phyloP scores from a whole-genome alignment of 2,113 vertebrate species.

The Canis aureus region DNA sequence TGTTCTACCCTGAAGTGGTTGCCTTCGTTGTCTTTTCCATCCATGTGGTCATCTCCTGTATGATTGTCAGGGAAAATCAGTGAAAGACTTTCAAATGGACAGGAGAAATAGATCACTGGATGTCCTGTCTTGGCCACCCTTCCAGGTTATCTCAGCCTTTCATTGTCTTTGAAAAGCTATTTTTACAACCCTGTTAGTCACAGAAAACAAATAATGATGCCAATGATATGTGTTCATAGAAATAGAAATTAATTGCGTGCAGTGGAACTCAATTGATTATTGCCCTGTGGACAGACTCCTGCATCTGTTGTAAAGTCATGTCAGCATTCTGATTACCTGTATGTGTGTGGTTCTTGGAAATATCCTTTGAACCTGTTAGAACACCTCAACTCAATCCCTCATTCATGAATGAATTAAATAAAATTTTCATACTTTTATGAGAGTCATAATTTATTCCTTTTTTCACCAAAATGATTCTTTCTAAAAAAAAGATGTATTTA shows the following conservation, averaged over 20 bases:
- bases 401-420: conserved; percentile 30
- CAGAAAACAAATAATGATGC: neutral
- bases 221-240: neutral
- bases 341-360: neutral
- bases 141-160: neutral
- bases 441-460: neutral
- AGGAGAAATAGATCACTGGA: neutral
- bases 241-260: neutral
- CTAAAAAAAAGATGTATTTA: neutral
- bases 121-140: neutral
- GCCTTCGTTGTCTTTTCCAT: neutral
- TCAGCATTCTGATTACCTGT: neutral
- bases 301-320: neutral
- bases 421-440: conserved; percentile 40
- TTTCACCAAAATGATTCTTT: neutral
- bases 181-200: neutral
- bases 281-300: neutral
- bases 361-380: conserved; percentile 1
- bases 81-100: neutral
- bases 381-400: neutral
- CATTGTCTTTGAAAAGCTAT: neutral
- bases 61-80: neutral
- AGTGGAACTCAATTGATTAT: neutral
- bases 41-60: neutral
- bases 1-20: neutral